Base-by-base conservation (phyloP, 2,888 invertebrate genomes). In the Chrysolina americana region DNA sequence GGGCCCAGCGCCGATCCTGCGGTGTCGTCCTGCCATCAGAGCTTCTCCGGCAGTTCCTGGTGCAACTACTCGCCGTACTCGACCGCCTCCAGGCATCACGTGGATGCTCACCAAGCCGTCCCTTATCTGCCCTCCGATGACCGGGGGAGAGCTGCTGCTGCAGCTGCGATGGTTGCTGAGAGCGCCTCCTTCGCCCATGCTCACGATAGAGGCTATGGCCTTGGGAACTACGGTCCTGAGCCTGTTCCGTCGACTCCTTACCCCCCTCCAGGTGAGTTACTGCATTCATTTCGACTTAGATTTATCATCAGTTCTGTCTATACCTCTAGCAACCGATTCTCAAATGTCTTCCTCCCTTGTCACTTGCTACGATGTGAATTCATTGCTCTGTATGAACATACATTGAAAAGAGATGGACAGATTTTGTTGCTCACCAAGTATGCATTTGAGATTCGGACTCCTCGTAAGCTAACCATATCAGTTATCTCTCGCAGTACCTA, bases 201-300 rank as follows among this genome's bases (percentile, higher is more conserved):
- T 81, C 87, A 88, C 82, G 87, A 88, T 78, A 86, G 87, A 71
- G 91, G 93, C 72, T 94, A 94, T 86, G 92, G 93, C 70, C 91
- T 94, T 72, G 91, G 94, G 84, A 94, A 93, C 88, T 95, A 95
- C 87, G 90, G 89, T 70, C 92, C 93, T 2, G 94, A 94, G 87
- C 91, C 92, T 63, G 94, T 94, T 79, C 92, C 93, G 82, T 92
- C 93, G 83, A 93, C 93, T 75, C 94, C 94, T 56, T 95, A 94
- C 85, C 93, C 94, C 85, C 93, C 94, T 85, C 93, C 94, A 91
- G 94, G 95, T 92, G 84, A 86, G 85, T 83, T 71, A 6, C 6
- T 36, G 36, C 36, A 36, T 36, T 36, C 23, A 53, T 65, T 19
- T 23, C 28, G 48, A 19, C n/a, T 47, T n/a, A 15, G 15, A 15